Base-by-base conservation (phyloP, 2,888 invertebrate species). In the Platycnemis pennipes region DNA sequence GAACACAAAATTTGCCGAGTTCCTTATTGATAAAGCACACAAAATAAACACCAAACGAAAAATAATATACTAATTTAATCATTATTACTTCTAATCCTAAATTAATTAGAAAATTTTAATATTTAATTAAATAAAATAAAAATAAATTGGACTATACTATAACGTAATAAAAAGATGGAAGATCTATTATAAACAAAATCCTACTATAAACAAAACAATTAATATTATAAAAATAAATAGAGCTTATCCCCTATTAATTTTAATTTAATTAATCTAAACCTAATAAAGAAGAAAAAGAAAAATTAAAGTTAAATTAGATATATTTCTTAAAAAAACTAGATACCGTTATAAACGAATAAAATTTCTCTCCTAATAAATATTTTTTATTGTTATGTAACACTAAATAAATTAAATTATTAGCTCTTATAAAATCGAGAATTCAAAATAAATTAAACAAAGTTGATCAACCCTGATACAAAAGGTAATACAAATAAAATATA, bases 401-500 rank as follows among this genome's bases (percentile, higher is more conserved):
- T 97, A 97, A 97, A 95, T 96, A 96, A 95, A 96, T 96, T 97
- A 97, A 96, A 96, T 96, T 97, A 96, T 97, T 97, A 97, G 96
- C 97, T 97, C 97, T 97, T 97, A 97, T 97, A 96, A 97, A 97
- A 97, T 97, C 97, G 97, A 97, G 97, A 97, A 97, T 96, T 96
- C 96, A 96, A 96, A 94, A 94, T 87, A 94, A 96, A 95, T 96
- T 95, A 95, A 95, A 95, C 96, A 37, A 97, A 96, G 95, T 98
- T 97, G 97, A 97, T 97, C 97, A 97, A 97, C 97, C 97, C 97
- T 98, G 97, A 98, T 97, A 97, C 98, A 97, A 97, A 98, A 98
- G 97, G 97, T 97, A 98, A 97, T 97, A 96, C 96, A 97, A 77
- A 77, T 97, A 96, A 97, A 97, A 97, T 97, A 96, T 97, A 97